Conservation (phyloP, 2,797 vertebrate species). For the Sebastes matsubarae region DNA sequence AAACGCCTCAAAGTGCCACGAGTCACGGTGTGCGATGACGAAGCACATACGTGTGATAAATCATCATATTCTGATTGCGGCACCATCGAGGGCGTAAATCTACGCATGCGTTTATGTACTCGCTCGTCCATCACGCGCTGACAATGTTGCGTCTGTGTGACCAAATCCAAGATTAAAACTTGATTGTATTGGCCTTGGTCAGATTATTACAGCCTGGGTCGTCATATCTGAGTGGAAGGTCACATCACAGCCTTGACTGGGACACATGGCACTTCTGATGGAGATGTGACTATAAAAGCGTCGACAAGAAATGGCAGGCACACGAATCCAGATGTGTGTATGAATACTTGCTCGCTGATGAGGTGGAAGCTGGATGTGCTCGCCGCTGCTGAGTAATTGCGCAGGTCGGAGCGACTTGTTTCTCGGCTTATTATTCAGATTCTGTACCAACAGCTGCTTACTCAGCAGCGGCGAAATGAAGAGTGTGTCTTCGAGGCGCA, state of each 20-base stretch:
- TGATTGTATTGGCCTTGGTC: conserved; percentile 3
- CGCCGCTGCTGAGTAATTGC: conserved; percentile 48
- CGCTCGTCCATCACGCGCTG: not conserved
- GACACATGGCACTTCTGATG: not conserved
- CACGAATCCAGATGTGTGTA: not conserved
- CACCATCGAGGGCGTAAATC: not conserved
- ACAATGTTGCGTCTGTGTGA: not conserved
- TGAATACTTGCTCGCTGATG: not conserved
- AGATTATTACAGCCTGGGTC: not conserved
- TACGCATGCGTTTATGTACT: not conserved
- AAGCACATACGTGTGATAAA: not conserved
- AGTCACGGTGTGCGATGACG: not conserved
- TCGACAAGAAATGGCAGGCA: not conserved
- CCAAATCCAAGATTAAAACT: conserved; percentile 19
- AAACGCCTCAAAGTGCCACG: not conserved
- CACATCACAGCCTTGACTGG: not conserved
- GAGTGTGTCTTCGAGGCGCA: conserved; percentile 37
- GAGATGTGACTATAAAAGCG: not conserved
- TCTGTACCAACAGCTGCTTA: conserved; percentile 56
- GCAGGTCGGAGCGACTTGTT: conserved; percentile 29
- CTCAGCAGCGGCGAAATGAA: conserved; percentile 57
- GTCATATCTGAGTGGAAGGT: conserved; percentile 7
- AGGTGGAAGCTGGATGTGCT: not conserved
- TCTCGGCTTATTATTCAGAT: conserved; percentile 58
- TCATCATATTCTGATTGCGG: not conserved